phyloP scores from a whole-genome alignment of 2,888 invertebrate genomes.

The Scaptomyza parva region DNA sequence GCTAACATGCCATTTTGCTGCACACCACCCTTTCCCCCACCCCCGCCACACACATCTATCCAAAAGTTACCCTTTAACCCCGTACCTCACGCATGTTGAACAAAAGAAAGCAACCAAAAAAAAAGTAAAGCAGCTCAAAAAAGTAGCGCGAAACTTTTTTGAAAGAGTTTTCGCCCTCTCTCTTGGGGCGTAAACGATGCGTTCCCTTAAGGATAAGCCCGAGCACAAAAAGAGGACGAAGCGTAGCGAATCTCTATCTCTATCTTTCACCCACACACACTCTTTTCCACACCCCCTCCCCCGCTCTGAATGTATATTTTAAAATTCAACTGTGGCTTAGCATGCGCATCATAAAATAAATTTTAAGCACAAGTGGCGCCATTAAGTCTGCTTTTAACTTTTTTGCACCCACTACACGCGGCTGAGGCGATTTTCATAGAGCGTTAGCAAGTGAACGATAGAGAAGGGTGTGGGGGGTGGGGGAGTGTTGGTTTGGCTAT shows the following conservation, averaged over 20 bases:
- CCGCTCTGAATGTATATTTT: constrained; percentile 67
- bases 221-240: constrained; percentile 52
- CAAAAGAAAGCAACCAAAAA: constrained; percentile 17
- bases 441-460: constrained; percentile 4
- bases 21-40: constrained; percentile 47
- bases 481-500: constrained; percentile 43
- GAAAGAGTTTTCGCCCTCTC: constrained; percentile 73
- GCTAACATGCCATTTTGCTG: constrained; percentile 74
- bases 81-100: constrained; percentile 18
- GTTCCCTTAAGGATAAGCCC: constrained; percentile 73
- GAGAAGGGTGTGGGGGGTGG: background rate
- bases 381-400: constrained; percentile 79
- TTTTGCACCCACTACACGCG: constrained; percentile 74
- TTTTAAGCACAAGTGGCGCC: constrained; percentile 81
- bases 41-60: constrained; percentile 11
- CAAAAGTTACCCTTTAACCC: constrained; percentile 15
- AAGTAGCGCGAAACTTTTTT: constrained; percentile 70
- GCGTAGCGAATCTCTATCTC: constrained; percentile 47
- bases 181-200: constrained; percentile 55
- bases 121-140: constrained; percentile 17
- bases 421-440: constrained; percentile 55
- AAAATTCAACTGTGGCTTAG: constrained; percentile 81
- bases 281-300: background rate
- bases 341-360: constrained; percentile 80
- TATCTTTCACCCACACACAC: background rate